Percentiles rank a stretch among this genome's conserved stretches.
Conservation (phyloP, 2,113 vertebrate species). For the Heliornis fulica region DNA sequence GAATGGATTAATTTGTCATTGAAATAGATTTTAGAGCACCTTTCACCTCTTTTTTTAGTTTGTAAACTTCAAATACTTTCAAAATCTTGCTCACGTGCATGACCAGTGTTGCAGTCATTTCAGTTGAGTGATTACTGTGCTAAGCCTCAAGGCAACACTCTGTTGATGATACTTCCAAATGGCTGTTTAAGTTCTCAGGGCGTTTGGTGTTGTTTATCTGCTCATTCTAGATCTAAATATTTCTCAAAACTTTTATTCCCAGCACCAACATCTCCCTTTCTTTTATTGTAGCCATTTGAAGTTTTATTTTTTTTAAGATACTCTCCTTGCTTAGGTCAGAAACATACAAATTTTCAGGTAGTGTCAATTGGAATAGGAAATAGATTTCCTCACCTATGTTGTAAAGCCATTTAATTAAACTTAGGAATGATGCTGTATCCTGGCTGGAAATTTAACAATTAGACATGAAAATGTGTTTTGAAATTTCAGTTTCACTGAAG, state of each 20-base stretch:
- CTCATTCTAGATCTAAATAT: neutral
- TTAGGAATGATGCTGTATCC: neutral
- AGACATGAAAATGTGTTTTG: neutral
- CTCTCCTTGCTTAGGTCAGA: neutral
- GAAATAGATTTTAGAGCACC: neutral
- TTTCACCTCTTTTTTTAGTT: neutral
- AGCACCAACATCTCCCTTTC: neutral
- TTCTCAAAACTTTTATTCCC: neutral
- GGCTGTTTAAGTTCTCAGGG: neutral
- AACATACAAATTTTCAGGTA: neutral
- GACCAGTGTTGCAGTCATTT: neutral
- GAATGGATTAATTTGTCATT: neutral
- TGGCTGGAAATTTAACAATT: neutral
- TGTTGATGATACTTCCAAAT: neutral
- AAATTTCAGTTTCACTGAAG: neutral
- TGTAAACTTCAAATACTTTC: neutral
- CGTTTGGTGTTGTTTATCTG: neutral
- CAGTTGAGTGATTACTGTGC: neutral
- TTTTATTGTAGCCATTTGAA: neutral
- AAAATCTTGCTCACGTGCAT: neutral
- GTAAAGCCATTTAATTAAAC: neutral
- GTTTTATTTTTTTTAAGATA: neutral
- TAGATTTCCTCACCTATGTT: neutral
- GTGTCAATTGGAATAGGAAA: neutral
- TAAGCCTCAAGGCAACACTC: neutral